Evolutionary conservation across 2,113 vertebrate genomes (phyloP), one percentile per base, ranked within the genome.

Genomic region (Sialia sialis): DNA sequence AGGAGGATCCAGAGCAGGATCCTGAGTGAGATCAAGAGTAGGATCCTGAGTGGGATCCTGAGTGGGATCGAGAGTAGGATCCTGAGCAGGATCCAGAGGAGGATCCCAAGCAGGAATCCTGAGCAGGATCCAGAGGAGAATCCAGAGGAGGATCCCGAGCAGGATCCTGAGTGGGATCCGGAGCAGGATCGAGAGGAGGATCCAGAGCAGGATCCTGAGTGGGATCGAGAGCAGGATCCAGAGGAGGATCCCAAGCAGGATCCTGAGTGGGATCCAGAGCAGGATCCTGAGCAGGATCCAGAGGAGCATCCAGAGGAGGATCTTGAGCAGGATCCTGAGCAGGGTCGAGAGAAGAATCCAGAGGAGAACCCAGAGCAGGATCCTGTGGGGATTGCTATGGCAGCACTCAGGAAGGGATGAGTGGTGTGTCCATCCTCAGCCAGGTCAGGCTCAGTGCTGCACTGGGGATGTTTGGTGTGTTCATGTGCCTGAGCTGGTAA

Each of bases 401-500:
- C n/a, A 29, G 1, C 0, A 3, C 46, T 4, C 1, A 3, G 16
- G 34, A 27, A 41, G 1, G 10, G 32, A 10, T 0, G 0, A 14
- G 1, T 2, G n/a, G n/a, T 20, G 34, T 38, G 29, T 15, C 15
- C 18, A 3, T 13, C 13, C 34, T 38, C 70, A 63, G 41, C 6
- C 41, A 10, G 52, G 38, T 16, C 46, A 54, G 51, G 46, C 69
- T 66, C 38, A 12, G 60, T 12, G 39, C 56, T 63, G 38, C 16
- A 1, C 64, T 34, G 43, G 30, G 62, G 2, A 1, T 13, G 32
- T 7, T 52, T 56, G 36, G 0, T 64, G 23, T 30, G 12, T 22
- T 82, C 25, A 0, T 10, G 4, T 52, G 13, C 30, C 26, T 13
- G 21, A 64, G 23, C 32, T 87, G 58, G 30, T 41, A 41, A 84